These are phyloP conservation scores for Chrysocyon brachyurus DNA, from an alignment of 2,797 vertebrate species.

Conservation along the genomic window DNA sequence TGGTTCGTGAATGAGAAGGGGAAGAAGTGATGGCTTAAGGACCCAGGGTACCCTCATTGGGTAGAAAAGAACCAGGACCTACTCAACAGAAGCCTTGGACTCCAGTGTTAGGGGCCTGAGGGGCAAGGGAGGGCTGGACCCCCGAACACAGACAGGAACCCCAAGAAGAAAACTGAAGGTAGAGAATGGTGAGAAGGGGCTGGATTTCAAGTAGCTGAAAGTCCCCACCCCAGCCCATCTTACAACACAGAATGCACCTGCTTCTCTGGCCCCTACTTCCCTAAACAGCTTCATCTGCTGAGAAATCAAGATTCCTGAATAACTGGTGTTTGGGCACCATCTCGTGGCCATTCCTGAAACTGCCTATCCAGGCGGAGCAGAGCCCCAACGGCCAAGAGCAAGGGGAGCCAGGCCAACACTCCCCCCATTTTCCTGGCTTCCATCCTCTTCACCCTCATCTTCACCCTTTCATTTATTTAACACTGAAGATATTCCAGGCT, in stretches of 20 bases:
- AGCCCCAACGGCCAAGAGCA: background rate
- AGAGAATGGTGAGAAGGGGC: background rate
- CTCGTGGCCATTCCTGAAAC: slow-evolving; percentile 68
- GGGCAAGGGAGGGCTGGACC: no score
- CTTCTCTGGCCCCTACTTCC: background rate
- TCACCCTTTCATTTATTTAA: background rate
- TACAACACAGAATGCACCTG: background rate
- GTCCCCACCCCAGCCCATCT: background rate
- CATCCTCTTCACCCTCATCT: background rate
- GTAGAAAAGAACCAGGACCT: background rate
- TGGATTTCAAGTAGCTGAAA: background rate
- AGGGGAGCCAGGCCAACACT: background rate
- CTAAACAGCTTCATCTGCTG: background rate
- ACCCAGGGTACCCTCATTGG: background rate
- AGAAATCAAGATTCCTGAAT: background rate
- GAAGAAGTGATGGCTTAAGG: background rate
- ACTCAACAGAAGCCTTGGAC: background rate
- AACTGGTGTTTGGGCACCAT: slow-evolving; percentile 64
- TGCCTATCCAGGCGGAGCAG: background rate
- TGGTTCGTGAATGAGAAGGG: background rate
- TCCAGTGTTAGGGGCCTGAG: background rate
- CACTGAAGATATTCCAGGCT: background rate
- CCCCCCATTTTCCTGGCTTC: no score
- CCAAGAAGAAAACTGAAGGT: background rate
- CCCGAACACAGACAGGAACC: background rate